Evolutionary conservation across 2,113 vertebrate species (phyloP).

Genomic region (Regulus satrapa): DNA sequence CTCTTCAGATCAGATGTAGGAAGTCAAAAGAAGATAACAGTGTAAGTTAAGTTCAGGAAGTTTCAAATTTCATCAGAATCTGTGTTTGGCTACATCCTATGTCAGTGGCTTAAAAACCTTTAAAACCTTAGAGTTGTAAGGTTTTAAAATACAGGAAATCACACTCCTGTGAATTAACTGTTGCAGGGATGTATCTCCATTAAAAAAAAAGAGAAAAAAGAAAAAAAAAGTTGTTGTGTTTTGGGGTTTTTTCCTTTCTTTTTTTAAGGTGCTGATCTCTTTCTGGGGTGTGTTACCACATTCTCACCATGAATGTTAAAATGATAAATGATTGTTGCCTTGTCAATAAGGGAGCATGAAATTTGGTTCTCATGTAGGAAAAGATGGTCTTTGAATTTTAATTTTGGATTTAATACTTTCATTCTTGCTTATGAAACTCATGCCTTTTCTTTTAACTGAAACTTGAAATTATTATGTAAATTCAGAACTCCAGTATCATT

Average conservation of each 20-base stretch:
- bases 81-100: background rate
- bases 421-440: background rate
- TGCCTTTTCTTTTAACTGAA: background rate
- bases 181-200: background rate
- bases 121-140: background rate
- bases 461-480: background rate
- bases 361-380: background rate
- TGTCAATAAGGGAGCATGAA: background rate
- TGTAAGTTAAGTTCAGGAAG: background rate
- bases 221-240: too few species aligned
- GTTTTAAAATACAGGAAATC: conserved; percentile 4
- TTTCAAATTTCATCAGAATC: conserved; percentile 4
- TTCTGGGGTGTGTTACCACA: background rate
- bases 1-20: conserved; percentile 13
- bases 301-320: background rate
- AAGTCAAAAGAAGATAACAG: conserved; percentile 16
- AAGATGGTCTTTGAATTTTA: background rate
- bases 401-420: background rate
- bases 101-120: too few species aligned
- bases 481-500: background rate
- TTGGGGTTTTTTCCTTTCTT: too few species aligned
- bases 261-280: background rate
- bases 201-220: too few species aligned
- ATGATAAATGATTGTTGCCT: background rate
- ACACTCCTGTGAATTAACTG: background rate